phyloP scores from a whole-genome alignment of 2,113 vertebrate species.

The Ornithorhynchus anatinus region DNA sequence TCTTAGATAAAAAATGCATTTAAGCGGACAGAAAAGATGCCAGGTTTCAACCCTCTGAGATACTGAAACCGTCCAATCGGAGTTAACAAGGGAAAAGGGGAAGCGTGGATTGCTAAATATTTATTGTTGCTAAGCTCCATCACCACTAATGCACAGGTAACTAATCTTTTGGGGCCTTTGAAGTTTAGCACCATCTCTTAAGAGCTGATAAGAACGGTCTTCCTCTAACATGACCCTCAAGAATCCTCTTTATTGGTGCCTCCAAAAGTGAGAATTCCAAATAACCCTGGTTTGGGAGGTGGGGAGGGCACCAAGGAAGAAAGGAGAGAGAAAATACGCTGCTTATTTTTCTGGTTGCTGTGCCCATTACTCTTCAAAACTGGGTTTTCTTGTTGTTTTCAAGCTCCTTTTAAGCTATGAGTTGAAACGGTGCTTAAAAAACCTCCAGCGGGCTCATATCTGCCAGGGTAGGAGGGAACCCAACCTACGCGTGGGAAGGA shows the following conservation, averaged over 20 bases:
- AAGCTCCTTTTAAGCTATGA: no score
- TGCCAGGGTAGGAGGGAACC: no score
- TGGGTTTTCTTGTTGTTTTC: no score
- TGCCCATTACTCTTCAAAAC: no score
- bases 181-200: conserved; percentile 25
- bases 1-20: conserved; percentile 54
- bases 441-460: no score
- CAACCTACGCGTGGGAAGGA: no score
- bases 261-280: conserved; percentile 10
- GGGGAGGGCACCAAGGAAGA: background rate
- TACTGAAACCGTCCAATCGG: conserved; percentile 39
- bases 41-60: conserved; percentile 38
- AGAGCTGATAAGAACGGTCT: conserved; percentile 12
- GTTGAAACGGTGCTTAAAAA: no score
- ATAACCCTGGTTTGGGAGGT: background rate
- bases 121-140: conserved; percentile 47
- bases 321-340: conserved; percentile 19
- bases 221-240: background rate
- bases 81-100: conserved; percentile 26
- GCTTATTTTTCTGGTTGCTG: no score
- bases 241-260: background rate
- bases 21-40: conserved; percentile 24
- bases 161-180: conserved; percentile 12
- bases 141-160: conserved; percentile 40
- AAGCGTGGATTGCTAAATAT: conserved; percentile 28